Conservation (phyloP, 1,140 invertebrate genomes). For the Rhynchophorus ferrugineus region DNA sequence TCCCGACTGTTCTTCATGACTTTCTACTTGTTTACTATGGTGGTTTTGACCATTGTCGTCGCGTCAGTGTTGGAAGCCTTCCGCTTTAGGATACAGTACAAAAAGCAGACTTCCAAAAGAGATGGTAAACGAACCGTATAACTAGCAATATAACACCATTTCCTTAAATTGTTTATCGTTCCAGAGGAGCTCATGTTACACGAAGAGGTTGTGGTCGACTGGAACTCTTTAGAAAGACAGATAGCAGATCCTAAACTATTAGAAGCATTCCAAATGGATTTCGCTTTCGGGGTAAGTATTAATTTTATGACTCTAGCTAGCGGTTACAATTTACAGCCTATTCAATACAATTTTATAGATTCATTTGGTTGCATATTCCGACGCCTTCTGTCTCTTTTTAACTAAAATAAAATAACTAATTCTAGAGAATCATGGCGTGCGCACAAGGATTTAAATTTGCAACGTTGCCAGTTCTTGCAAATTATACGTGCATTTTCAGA, state of each 20-base stretch:
- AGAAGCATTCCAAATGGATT: conserved; percentile 51
- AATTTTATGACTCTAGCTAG: background rate
- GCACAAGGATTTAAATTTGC: no score
- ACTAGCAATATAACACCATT: background rate
- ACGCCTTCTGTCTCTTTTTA: no score
- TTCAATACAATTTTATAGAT: background rate
- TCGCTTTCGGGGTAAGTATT: conserved; percentile 48
- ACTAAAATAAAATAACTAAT: no score
- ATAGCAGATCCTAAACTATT: conserved; percentile 55
- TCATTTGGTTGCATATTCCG: no score
- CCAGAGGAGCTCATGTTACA: conserved; percentile 67
- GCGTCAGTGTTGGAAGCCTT: conserved; percentile 87
- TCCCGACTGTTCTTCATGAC: conserved; percentile 80
- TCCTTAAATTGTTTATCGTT: conserved; percentile 21
- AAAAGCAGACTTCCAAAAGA: conserved; percentile 69
- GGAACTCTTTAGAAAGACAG: conserved; percentile 57
- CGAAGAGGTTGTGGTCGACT: conserved; percentile 63
- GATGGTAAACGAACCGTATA: conserved; percentile 53
- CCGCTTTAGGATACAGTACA: conserved; percentile 83
- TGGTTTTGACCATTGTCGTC: conserved; percentile 84
- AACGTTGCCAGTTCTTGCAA: no score
- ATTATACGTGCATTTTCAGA: no score
- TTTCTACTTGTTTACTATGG: conserved; percentile 87
- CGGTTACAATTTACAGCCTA: background rate
- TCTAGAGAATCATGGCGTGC: no score